Conservation (phyloP, 1,140 invertebrate genomes). For the Philopotamus ludificatus region DNA sequence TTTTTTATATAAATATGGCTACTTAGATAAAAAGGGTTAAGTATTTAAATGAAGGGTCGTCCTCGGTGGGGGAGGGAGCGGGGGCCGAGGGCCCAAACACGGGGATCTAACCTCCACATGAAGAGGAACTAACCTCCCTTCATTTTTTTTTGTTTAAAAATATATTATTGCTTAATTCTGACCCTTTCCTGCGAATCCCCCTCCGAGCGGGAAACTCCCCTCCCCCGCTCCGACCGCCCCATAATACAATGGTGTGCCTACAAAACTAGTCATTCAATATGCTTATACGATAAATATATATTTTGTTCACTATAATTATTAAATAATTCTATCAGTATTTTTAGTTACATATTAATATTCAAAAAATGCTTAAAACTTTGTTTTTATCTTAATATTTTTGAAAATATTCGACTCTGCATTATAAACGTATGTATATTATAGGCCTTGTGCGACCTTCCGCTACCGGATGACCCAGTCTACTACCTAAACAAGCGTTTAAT, state of each 20-base stretch:
- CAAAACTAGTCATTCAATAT: constrained; percentile 40
- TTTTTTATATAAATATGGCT: constrained; percentile 21
- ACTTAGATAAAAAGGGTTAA: constrained; percentile 39
- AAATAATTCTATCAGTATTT: constrained; percentile 37
- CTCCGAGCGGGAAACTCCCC: constrained; percentile 1
- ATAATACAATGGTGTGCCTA: constrained; percentile 26
- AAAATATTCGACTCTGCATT: constrained; percentile 37
- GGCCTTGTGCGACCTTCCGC: constrained; percentile 23
- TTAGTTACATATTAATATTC: constrained; percentile 34
- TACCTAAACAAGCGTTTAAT: constrained; percentile 16
- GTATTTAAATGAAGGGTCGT: constrained; percentile 29
- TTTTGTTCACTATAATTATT: constrained; percentile 23
- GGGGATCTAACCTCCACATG: constrained; percentile 4
- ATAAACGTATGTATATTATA: constrained; percentile 26
- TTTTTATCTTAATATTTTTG: no score
- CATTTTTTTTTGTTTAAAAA: constrained; percentile 24
- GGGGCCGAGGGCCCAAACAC: constrained; percentile 9
- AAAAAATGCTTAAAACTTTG: constrained; percentile 38
- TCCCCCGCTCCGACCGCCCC: constrained; percentile 10
- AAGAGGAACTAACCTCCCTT: constrained; percentile 1
- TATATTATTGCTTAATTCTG: constrained; percentile 38
- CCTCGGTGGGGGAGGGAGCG: constrained; percentile 19
- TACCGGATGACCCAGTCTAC: constrained; percentile 20
- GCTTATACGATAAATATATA: constrained; percentile 38
- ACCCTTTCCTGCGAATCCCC: constrained; percentile 16